Conservation (phyloP, 2,113 vertebrate genomes). For the Solea solea region DNA sequence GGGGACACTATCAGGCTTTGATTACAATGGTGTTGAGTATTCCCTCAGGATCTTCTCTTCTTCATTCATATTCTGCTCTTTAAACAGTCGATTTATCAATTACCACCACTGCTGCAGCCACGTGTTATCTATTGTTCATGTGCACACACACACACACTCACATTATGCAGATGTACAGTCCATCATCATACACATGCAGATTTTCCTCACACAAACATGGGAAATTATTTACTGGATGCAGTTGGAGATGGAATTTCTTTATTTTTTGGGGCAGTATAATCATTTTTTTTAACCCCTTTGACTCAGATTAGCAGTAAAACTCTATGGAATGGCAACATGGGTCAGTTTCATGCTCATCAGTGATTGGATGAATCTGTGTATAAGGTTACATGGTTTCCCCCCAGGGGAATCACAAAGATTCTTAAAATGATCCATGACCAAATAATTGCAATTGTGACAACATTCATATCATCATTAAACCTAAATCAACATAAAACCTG, state of each 20-base stretch:
- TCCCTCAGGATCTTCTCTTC: constrained; percentile 43
- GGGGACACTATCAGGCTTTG: constrained; percentile 62
- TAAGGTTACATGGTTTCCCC: too few species aligned
- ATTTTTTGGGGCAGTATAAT: too few species aligned
- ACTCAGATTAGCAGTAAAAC: too few species aligned
- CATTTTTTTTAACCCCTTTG: too few species aligned
- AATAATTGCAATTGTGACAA: too few species aligned
- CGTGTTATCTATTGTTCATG: constrained; percentile 36
- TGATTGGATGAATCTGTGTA: too few species aligned
- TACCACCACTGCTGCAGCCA: constrained; percentile 44
- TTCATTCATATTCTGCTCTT: constrained; percentile 64
- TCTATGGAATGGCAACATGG: too few species aligned
- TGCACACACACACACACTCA: constrained; percentile 22
- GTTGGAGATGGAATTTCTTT: background rate
- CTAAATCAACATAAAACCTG: too few species aligned
- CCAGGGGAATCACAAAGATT: too few species aligned
- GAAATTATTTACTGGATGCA: background rate
- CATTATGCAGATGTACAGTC: constrained; percentile 29
- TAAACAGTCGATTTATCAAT: constrained; percentile 68
- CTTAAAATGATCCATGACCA: too few species aligned
- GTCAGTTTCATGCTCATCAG: too few species aligned
- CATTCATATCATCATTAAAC: too few species aligned
- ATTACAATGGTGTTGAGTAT: constrained; percentile 48
- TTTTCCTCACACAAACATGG: background rate
- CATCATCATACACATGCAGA: constrained; percentile 18